These are phyloP conservation scores for Oasisia sp. DNA, from an alignment of 2,888 invertebrate species.

Conservation along the genomic window DNA sequence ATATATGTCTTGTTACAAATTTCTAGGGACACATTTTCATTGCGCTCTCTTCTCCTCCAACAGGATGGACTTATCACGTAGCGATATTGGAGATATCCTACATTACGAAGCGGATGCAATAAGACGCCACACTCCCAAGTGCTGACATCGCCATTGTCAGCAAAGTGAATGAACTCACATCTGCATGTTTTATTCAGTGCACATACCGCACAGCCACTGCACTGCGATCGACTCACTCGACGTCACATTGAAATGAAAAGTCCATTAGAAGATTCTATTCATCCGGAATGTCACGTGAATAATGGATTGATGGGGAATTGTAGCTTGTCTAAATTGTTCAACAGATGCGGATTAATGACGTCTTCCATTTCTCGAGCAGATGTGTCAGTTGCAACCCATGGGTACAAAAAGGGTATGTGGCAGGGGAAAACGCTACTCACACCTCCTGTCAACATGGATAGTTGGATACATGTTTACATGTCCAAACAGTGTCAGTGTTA, in stretches of 20 bases:
- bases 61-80: not conserved
- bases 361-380: not conserved
- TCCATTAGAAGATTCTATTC: conserved; percentile 9
- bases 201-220: not conserved
- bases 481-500: too few species aligned
- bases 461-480: too few species aligned
- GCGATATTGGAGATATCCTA: not conserved
- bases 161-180: not conserved
- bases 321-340: not conserved
- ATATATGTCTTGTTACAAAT: not conserved
- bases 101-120: not conserved
- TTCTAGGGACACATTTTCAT: not conserved
- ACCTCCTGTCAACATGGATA: too few species aligned
- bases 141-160: not conserved
- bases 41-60: not conserved
- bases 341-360: not conserved
- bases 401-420: too few species aligned
- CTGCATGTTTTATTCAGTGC: not conserved
- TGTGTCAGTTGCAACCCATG: too few species aligned
- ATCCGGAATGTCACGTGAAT: not conserved
- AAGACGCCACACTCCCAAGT: not conserved
- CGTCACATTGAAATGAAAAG: not conserved
- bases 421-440: too few species aligned
- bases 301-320: not conserved
- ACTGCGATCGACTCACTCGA: not conserved